These are phyloP conservation scores for Oncopodura yosiiana DNA, from an alignment of 1,140 invertebrate species.

Conservation along the genomic window DNA sequence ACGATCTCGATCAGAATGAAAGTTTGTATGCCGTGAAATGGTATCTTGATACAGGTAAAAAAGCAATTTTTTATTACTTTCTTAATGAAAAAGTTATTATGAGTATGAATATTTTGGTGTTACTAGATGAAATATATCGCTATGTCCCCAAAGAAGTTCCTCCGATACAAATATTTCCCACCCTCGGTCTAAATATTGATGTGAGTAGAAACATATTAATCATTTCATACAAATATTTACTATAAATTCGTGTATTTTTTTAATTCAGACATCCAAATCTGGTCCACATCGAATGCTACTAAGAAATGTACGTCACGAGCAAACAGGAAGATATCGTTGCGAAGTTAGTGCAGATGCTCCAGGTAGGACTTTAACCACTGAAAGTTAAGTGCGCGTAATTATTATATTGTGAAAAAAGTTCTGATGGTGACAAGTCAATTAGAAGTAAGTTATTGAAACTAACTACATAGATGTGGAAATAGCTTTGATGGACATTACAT, in stretches of 20 bases:
- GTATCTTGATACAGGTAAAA: conserved; percentile 37
- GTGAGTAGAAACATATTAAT: conserved; percentile 26
- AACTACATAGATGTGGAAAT: too few species aligned
- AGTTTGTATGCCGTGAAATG: conserved; percentile 39
- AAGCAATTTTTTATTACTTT: conserved; percentile 36
- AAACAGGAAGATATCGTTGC: conserved; percentile 31
- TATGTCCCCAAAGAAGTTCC: conserved; percentile 30
- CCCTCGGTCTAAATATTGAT: conserved; percentile 34
- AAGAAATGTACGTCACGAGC: conserved; percentile 33
- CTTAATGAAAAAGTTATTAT: neutral
- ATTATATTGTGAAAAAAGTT: too few species aligned
- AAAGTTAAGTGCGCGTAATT: too few species aligned
- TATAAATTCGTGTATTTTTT: conserved; percentile 1
- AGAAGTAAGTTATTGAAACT: too few species aligned
- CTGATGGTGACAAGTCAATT: too few species aligned
- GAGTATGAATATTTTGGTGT: too few species aligned
- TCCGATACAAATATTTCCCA: conserved; percentile 27
- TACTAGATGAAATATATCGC: conserved; percentile 30
- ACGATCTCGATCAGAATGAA: conserved; percentile 35
- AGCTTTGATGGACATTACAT: too few species aligned
- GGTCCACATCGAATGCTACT: conserved; percentile 30
- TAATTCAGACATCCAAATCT: conserved; percentile 30
- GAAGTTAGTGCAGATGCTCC: conserved; percentile 34
- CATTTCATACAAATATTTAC: neutral
- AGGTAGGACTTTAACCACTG: too few species aligned